Conservation (phyloP, 2,888 invertebrate genomes). For the Oxyscelio sp. region DNA sequence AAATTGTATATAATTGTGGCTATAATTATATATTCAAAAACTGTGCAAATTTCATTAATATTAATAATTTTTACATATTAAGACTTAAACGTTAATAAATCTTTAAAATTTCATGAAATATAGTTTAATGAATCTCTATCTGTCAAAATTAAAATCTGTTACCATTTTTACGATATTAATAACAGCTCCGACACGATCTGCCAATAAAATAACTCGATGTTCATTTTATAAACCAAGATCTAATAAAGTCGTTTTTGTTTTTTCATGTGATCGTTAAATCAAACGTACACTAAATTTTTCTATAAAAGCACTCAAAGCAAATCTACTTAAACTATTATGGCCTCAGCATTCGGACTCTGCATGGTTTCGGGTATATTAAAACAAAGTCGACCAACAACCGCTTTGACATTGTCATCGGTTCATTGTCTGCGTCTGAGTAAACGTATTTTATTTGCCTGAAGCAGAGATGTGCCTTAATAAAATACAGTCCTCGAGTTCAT, state of each 20-base stretch:
- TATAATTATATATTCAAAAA: too few species aligned
- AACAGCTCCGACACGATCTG: too few species aligned
- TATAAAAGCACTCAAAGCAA: slow-evolving; percentile 9
- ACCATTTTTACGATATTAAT: too few species aligned
- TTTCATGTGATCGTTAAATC: background rate
- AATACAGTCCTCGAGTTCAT: slow-evolving; percentile 35
- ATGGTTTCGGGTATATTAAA: slow-evolving; percentile 20
- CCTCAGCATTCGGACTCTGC: slow-evolving; percentile 3
- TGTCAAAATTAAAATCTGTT: too few species aligned
- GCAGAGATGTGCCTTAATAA: slow-evolving; percentile 30
- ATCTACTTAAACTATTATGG: slow-evolving; percentile 15
- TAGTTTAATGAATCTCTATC: too few species aligned
- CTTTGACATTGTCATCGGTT: slow-evolving; percentile 31
- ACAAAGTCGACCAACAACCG: slow-evolving; percentile 13
- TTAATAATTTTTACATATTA: too few species aligned
- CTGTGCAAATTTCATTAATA: too few species aligned
- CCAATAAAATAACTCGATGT: background rate
- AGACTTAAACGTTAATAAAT: too few species aligned
- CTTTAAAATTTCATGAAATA: too few species aligned
- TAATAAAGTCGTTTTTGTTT: background rate
- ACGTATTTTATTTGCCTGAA: slow-evolving; percentile 24
- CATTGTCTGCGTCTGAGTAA: slow-evolving; percentile 11
- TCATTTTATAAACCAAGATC: background rate
- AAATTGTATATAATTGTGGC: too few species aligned
- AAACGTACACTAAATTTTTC: background rate